A percentile compares a stretch with the other conserved stretches of the same genome.
Conservation (phyloP, 2,797 vertebrate species). For the Telmatherina bonti region DNA sequence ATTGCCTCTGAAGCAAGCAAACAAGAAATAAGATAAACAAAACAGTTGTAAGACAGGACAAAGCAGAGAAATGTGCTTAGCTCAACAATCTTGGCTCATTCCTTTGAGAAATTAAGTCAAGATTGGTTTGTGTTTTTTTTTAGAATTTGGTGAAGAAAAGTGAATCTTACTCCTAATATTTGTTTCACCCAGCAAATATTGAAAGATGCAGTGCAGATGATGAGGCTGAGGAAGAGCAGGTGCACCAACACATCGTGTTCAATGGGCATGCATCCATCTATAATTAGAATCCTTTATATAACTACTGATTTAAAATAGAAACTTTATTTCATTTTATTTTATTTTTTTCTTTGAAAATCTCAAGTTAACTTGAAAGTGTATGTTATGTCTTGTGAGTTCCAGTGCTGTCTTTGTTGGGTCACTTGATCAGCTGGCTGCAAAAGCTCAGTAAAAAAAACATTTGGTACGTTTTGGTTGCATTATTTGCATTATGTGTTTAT, state of each 20-base stretch:
- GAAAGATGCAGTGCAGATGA: conserved; percentile 29
- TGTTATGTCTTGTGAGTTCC: too few relatives aligned
- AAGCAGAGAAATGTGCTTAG: conserved; percentile 33
- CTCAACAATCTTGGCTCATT: conserved; percentile 40
- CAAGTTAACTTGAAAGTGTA: too few relatives aligned
- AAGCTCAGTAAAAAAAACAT: too few relatives aligned
- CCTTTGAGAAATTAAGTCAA: conserved; percentile 66
- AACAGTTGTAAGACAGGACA: conserved; percentile 42
- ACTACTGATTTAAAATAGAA: too few relatives aligned
- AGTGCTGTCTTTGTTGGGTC: too few relatives aligned
- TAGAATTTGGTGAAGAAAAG: conserved; percentile 41
- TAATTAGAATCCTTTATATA: too few relatives aligned
- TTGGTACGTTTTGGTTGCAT: too few relatives aligned
- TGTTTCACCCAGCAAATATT: conserved; percentile 61
- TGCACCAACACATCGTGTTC: conserved; percentile 23
- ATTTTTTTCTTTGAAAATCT: too few relatives aligned
- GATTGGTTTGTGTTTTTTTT: conserved; percentile 63
- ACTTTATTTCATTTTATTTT: too few relatives aligned
- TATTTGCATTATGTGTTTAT: too few relatives aligned
- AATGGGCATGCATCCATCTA: too few relatives aligned
- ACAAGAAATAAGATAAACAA: conserved; percentile 59
- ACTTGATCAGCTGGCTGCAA: too few relatives aligned
- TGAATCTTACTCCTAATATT: conserved; percentile 53
- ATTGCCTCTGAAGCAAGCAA: conserved; percentile 46
- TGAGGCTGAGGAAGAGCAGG: conserved; percentile 47